Percentiles rank a stretch among this genome's conserved stretches.
These are phyloP conservation scores for Oxyruncus cristatus DNA, from an alignment of 2,113 vertebrate genomes.

Conservation along the genomic window DNA sequence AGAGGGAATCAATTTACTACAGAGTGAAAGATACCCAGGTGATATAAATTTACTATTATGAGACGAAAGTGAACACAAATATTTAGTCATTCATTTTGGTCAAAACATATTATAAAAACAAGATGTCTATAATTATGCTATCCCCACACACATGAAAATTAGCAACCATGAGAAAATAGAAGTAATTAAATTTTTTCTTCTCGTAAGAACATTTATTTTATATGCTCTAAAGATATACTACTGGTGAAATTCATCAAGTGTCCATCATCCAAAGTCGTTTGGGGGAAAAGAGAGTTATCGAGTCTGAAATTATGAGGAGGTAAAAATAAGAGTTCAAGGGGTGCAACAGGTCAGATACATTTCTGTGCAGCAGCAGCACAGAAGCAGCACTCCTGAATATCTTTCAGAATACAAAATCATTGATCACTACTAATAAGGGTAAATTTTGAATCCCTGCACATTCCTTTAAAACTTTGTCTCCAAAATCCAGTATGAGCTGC, in stretches of 20 bases:
- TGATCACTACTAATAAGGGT: neutral
- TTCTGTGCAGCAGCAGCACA: neutral
- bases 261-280: neutral
- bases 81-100: neutral
- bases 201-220: neutral
- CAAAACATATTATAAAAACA: neutral
- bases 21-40: neutral
- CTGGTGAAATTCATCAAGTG: neutral
- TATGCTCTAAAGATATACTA: neutral
- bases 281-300: neutral
- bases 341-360: neutral
- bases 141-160: neutral
- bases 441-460: neutral
- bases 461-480: neutral
- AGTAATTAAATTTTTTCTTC: neutral
- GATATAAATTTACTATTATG: neutral
- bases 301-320: neutral
- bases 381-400: neutral
- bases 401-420: neutral
- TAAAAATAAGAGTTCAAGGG: neutral
- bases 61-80: neutral
- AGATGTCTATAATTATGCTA: neutral
- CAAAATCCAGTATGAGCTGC: neutral
- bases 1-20: neutral
- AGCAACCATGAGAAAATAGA: neutral